Evolutionary conservation across 1,140 invertebrate genomes (phyloP).

Genomic region (Eumaeus atala): DNA sequence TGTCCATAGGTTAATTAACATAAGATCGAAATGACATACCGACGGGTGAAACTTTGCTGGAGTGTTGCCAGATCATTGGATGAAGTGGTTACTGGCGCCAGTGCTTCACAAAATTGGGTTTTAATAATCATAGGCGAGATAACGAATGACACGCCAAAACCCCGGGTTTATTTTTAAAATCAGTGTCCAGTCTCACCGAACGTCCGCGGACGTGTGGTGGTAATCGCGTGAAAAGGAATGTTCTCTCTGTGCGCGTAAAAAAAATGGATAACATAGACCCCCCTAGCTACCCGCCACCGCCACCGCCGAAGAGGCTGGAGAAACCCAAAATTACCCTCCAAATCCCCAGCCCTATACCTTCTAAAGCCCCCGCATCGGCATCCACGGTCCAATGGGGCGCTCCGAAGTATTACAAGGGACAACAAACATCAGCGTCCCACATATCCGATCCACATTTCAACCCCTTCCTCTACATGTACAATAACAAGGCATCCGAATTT

Average conservation of each 20-base stretch:
- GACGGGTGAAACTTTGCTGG: neutral
- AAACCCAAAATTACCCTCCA: slow-evolving; percentile 75
- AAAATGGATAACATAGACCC: slow-evolving; percentile 49
- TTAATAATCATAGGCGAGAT: slow-evolving; percentile 14
- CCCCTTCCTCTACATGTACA: slow-evolving; percentile 76
- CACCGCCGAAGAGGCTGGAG: slow-evolving; percentile 50
- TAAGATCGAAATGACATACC: neutral
- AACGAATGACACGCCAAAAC: slow-evolving; percentile 8
- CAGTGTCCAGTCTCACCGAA: slow-evolving; percentile 52
- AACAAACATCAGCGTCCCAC: slow-evolving; percentile 69
- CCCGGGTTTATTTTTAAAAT: slow-evolving; percentile 56
- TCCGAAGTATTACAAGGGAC: slow-evolving; percentile 51
- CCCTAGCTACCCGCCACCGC: slow-evolving; percentile 43
- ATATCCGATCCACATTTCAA: slow-evolving; percentile 66
- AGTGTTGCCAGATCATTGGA: neutral
- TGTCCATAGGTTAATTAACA: neutral
- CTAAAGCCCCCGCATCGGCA: slow-evolving; percentile 45
- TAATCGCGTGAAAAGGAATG: slow-evolving; percentile 22
- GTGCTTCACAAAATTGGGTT: neutral
- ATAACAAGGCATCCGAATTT: slow-evolving; percentile 81
- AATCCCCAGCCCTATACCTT: slow-evolving; percentile 60
- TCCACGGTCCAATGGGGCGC: slow-evolving; percentile 68
- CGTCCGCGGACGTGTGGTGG: slow-evolving; percentile 43
- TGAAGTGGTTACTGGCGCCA: slow-evolving; percentile 1
- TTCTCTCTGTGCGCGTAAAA: slow-evolving; percentile 18